Evolutionary conservation across 2,113 vertebrate species (phyloP).

Genomic region (Conger conger): DNA sequence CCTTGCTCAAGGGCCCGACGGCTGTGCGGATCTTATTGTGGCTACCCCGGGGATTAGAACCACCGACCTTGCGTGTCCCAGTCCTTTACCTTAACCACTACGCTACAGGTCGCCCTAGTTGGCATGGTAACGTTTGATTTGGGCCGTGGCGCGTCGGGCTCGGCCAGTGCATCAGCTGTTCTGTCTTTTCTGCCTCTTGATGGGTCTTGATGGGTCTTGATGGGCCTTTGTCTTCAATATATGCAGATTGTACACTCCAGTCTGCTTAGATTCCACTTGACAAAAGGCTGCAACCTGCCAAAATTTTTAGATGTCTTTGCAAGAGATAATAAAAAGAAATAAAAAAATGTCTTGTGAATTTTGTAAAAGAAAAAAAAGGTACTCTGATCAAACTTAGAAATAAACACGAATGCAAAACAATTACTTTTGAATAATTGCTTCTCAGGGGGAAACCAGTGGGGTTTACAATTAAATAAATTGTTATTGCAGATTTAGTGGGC

Average conservation of each 20-base stretch:
- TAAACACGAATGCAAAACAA: neutral
- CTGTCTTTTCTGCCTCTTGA: neutral
- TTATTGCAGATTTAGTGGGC: conserved; percentile 9
- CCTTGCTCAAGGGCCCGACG: no score
- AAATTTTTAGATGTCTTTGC: neutral
- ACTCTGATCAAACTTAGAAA: neutral
- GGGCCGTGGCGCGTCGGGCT: no score
- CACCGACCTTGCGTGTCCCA: no score
- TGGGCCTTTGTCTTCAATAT: neutral
- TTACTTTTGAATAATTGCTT: neutral
- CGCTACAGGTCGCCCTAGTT: no score
- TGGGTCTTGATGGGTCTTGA: no score
- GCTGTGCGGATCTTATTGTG: no score
- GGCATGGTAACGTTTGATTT: no score
- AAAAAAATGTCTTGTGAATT: neutral
- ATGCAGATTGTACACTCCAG: neutral
- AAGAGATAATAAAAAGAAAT: neutral
- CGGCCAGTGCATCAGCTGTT: neutral
- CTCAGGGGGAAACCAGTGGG: neutral
- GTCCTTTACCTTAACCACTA: no score
- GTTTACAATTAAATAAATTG: neutral
- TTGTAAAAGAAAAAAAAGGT: neutral
- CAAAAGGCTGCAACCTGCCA: neutral
- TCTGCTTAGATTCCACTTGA: neutral
- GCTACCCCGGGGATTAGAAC: no score